phyloP scores from a whole-genome alignment of 2,113 vertebrate species.

The Dasyornis broadbenti region DNA sequence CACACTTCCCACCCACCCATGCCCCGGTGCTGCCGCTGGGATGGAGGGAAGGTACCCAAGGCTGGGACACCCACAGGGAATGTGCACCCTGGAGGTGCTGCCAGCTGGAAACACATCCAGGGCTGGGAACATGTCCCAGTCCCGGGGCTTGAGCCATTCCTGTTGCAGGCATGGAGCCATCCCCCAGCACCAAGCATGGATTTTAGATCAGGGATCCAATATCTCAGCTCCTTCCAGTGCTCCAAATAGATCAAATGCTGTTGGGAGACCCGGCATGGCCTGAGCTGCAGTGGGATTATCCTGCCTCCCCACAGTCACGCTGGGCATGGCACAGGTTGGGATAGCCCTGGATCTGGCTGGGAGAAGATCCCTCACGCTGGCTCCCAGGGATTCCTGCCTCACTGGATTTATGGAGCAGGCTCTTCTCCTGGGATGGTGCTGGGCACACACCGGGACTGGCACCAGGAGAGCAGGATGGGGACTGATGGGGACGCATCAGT shows the following conservation, averaged over 20 bases:
- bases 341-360: background rate
- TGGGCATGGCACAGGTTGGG: background rate
- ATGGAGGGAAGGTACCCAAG: background rate
- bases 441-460: too few species aligned
- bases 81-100: background rate
- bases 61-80: fast-evolving
- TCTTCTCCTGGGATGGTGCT: fast-evolving
- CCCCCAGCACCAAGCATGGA: fast-evolving
- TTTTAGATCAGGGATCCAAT: background rate
- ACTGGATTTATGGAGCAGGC: background rate
- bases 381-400: background rate
- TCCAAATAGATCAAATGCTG: fast-evolving
- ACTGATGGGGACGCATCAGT: fast-evolving
- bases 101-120: background rate
- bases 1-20: background rate
- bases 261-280: background rate
- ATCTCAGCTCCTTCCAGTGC: background rate
- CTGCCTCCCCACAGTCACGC: background rate
- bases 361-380: fast-evolving
- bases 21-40: fast-evolving
- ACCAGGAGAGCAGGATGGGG: background rate
- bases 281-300: fast-evolving
- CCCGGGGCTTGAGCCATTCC: background rate
- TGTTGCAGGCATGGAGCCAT: fast-evolving
- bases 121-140: background rate